A percentile compares a stretch with the other conserved stretches of the same genome.
phyloP scores from a whole-genome alignment of 2,797 vertebrate species.

The Cyprinella venusta region DNA sequence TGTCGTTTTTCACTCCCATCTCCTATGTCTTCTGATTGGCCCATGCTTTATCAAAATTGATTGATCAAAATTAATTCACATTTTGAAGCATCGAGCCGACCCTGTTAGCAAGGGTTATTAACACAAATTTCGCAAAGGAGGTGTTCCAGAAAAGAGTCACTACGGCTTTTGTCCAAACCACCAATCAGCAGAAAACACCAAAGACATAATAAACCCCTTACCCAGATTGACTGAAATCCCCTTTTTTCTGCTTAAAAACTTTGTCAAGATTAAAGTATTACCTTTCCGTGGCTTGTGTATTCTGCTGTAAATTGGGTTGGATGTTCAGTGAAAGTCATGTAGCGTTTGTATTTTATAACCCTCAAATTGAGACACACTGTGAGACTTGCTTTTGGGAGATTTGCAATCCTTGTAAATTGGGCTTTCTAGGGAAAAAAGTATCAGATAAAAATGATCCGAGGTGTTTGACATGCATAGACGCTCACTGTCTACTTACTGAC shows the following conservation, averaged over 20 bases:
- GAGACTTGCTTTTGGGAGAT: conserved; percentile 20
- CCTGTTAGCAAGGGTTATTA: no score
- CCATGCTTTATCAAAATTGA: no score
- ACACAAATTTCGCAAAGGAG: no score
- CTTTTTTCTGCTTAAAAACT: conserved; percentile 6
- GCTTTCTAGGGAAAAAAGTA: not conserved
- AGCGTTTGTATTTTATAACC: conserved; percentile 21
- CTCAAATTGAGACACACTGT: not conserved
- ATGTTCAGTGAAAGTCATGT: conserved; percentile 9
- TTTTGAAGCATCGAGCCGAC: no score
- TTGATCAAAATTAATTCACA: no score
- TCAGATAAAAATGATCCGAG: conserved; percentile 14
- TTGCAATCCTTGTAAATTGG: not conserved
- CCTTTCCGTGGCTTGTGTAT: not conserved
- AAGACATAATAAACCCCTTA: conserved; percentile 23
- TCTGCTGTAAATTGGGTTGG: not conserved
- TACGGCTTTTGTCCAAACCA: not conserved
- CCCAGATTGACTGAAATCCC: conserved; percentile 30
- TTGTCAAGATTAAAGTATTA: conserved; percentile 25
- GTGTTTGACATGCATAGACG: not conserved
- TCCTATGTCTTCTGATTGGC: no score
- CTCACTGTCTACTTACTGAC: conserved; percentile 8
- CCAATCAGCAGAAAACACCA: not conserved
- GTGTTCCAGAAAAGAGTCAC: not conserved
- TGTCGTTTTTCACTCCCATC: no score